phyloP scores from a whole-genome alignment of 2,888 invertebrate genomes.

The Habrosyne pyritoides region DNA sequence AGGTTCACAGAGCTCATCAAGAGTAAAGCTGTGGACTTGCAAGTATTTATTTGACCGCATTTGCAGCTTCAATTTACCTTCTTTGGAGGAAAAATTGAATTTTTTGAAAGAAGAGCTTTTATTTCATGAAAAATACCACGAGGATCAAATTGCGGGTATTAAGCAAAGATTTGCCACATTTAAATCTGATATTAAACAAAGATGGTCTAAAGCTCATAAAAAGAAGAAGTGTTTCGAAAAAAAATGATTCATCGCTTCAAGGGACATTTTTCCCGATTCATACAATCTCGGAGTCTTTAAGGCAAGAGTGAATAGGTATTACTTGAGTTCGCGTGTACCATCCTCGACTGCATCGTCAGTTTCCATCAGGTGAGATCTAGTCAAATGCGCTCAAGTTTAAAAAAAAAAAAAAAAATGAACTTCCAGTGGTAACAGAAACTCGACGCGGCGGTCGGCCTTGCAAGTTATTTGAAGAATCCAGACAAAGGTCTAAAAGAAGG shows the following conservation, averaged over 20 bases:
- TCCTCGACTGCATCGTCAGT: too few species aligned
- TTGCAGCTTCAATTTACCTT: constrained; percentile 10
- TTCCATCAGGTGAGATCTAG: too few species aligned
- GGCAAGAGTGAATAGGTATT: too few species aligned
- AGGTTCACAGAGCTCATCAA: too few species aligned
- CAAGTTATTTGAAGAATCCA: constrained; percentile 23
- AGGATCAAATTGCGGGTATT: neutral
- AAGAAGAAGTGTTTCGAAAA: constrained; percentile 1
- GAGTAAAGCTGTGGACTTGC: constrained; percentile 8
- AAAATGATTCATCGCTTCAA: too few species aligned
- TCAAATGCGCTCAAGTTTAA: too few species aligned
- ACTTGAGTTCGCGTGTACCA: too few species aligned
- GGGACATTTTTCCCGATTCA: too few species aligned
- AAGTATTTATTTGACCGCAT: constrained; percentile 10
- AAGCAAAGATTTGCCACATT: constrained; percentile 10
- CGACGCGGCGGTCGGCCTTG: constrained; percentile 14
- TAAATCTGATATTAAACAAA: constrained; percentile 14
- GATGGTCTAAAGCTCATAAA: constrained; percentile 12
- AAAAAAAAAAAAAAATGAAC: too few species aligned
- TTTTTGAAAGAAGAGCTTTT: constrained; percentile 9
- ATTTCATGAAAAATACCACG: neutral
- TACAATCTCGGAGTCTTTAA: too few species aligned
- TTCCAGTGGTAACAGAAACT: too few species aligned
- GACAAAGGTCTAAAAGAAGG: constrained; percentile 21
- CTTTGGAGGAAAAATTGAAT: constrained; percentile 13